Evolutionary conservation across 92 coral and sea anemone genomes (phyloP).

Genomic region (Anthopleura xanthogrammica): DNA sequence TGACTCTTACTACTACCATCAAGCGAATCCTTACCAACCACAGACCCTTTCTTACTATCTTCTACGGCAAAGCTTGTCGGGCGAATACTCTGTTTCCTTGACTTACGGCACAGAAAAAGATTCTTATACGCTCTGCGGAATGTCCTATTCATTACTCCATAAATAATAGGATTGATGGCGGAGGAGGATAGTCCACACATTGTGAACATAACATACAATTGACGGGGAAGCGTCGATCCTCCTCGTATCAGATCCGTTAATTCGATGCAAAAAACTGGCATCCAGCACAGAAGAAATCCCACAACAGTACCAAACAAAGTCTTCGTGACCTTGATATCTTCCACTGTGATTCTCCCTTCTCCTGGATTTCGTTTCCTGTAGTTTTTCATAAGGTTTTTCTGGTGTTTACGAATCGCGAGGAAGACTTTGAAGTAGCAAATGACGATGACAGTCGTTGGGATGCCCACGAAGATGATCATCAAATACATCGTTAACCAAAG

Average conservation of each 20-base stretch:
- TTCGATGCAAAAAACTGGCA: constrained; percentile 51
- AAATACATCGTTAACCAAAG: constrained; percentile 9
- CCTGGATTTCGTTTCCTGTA: constrained; percentile 22
- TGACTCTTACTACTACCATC: background rate
- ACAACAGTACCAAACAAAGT: constrained; percentile 61
- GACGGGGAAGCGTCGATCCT: constrained; percentile 30
- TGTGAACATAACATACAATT: constrained; percentile 44
- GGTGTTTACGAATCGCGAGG: constrained; percentile 36
- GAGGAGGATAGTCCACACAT: constrained; percentile 44
- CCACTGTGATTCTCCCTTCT: constrained; percentile 25
- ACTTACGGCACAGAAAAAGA: constrained; percentile 4
- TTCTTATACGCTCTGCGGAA: constrained; percentile 47
- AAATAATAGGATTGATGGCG: constrained; percentile 52
- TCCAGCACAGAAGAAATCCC: constrained; percentile 52
- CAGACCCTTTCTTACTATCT: background rate
- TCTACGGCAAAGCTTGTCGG: background rate
- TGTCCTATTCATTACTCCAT: constrained; percentile 57
- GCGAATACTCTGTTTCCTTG: background rate
- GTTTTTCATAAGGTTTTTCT: constrained; percentile 18
- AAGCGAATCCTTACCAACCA: background rate
- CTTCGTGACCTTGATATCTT: constrained; percentile 54
- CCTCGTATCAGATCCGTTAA: constrained; percentile 32
- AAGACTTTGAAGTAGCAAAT: constrained; percentile 47
- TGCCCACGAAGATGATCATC: constrained; percentile 22
- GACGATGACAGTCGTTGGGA: constrained; percentile 31